Conservation (phyloP, 2,113 vertebrate species). For the Pungitius pungitius region DNA sequence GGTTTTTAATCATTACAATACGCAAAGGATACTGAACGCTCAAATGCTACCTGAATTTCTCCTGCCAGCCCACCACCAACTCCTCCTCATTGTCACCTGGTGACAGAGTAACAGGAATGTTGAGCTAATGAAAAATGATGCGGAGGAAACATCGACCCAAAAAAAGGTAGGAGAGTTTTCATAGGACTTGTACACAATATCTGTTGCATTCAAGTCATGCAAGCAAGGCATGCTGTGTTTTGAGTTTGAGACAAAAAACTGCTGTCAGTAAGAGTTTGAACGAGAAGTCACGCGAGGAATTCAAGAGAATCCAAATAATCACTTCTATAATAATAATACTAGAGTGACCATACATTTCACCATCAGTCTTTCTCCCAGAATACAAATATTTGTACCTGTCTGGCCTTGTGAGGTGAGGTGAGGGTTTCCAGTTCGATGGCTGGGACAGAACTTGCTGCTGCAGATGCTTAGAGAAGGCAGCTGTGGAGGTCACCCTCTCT, state of each 20-base stretch:
- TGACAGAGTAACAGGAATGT: no score
- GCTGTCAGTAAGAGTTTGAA: no score
- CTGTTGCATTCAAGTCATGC: not conserved
- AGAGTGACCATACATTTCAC: no score
- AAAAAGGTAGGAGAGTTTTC: no score
- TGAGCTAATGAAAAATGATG: not conserved
- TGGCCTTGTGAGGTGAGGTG: slow-evolving; percentile 56
- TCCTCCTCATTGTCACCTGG: slow-evolving; percentile 83
- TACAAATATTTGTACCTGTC: slow-evolving; percentile 70
- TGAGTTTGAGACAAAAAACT: not conserved
- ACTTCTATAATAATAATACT: no score
- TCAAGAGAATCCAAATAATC: not conserved
- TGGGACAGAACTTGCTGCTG: slow-evolving; percentile 72
- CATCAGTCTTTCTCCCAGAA: no score
- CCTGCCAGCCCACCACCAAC: slow-evolving; percentile 89
- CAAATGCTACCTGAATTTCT: slow-evolving; percentile 89
- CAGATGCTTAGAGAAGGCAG: slow-evolving; percentile 80
- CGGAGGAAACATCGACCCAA: not conserved
- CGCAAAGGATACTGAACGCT: not conserved
- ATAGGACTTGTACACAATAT: no score
- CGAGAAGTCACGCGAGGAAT: not conserved
- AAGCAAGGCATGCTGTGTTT: not conserved
- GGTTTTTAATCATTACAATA: not conserved
- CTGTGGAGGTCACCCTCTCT: slow-evolving; percentile 83
- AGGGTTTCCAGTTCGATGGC: slow-evolving; percentile 80